These are phyloP conservation scores for Magallana gigas DNA, from an alignment of 1,140 invertebrate species.

Conservation along the genomic window DNA sequence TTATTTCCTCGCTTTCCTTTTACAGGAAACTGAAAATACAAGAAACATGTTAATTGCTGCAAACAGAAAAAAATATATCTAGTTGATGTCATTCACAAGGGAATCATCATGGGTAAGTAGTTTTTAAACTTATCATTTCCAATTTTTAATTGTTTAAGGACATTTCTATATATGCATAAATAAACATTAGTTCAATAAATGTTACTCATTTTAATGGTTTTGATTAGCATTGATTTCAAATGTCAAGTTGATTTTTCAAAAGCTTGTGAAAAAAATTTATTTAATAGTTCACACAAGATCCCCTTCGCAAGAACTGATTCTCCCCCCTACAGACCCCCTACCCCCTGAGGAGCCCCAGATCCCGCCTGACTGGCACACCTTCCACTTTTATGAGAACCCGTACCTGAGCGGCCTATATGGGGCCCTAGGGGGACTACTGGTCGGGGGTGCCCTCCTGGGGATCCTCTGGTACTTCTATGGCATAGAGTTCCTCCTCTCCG, in stretches of 20 bases:
- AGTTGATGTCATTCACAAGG: no score
- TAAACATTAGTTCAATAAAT: no score
- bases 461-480: constrained; percentile 10
- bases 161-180: no score
- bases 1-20: neutral
- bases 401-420: constrained; percentile 11
- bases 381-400: neutral
- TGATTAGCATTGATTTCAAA: no score
- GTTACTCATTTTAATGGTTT: no score
- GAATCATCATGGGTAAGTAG: neutral
- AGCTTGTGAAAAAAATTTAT: neutral
- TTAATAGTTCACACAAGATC: neutral
- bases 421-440: neutral
- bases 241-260: neutral
- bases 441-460: neutral
- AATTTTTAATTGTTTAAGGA: no score
- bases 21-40: constrained; percentile 9
- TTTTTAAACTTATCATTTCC: neutral
- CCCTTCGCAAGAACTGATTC: neutral
- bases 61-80: neutral
- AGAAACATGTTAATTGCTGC: neutral
- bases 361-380: neutral
- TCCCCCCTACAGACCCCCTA: neutral
- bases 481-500: neutral
- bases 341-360: neutral